phyloP scores from a whole-genome alignment of 2,888 invertebrate species.

The Tortricodes alternella region DNA sequence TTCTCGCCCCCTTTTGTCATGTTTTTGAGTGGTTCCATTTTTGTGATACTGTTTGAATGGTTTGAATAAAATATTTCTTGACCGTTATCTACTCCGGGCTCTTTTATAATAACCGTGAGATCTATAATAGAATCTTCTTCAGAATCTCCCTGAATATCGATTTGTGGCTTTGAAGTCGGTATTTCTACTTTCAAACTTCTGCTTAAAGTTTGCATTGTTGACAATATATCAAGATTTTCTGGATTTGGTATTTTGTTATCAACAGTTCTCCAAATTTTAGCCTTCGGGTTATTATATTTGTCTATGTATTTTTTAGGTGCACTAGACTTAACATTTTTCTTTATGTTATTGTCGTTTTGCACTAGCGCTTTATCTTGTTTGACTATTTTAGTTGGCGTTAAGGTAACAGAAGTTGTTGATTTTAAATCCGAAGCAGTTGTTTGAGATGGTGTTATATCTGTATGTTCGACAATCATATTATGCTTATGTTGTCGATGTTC shows the following conservation, averaged over 20 bases:
- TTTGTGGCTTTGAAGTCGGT: conserved; percentile 33
- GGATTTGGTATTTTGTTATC: conserved; percentile 41
- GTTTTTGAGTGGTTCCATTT: conserved; percentile 43
- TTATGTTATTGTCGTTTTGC: conserved; percentile 42
- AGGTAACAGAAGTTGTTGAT: conserved; percentile 40
- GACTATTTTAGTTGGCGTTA: conserved; percentile 25
- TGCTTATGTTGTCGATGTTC: conserved; percentile 54
- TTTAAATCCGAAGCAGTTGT: conserved; percentile 25
- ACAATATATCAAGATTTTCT: conserved; percentile 39
- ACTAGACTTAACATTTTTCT: conserved; percentile 52
- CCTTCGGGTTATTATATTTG: conserved; percentile 55
- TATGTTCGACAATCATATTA: conserved; percentile 38
- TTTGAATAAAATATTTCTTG: conserved; percentile 40
- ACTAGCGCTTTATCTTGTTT: conserved; percentile 39
- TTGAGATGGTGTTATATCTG: conserved; percentile 30
- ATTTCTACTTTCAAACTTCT: conserved; percentile 30
- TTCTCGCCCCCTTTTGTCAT: conserved; percentile 31
- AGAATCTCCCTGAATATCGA: conserved; percentile 36
- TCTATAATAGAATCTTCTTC: conserved; percentile 60
- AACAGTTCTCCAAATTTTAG: conserved; percentile 44
- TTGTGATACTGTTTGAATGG: conserved; percentile 46
- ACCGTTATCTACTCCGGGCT: conserved; percentile 42
- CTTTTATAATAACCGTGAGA: conserved; percentile 66
- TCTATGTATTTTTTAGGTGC: conserved; percentile 68
- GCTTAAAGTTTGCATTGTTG: conserved; percentile 19